Conservation (phyloP, 2,888 invertebrate genomes). For the Drosophila falleni region DNA sequence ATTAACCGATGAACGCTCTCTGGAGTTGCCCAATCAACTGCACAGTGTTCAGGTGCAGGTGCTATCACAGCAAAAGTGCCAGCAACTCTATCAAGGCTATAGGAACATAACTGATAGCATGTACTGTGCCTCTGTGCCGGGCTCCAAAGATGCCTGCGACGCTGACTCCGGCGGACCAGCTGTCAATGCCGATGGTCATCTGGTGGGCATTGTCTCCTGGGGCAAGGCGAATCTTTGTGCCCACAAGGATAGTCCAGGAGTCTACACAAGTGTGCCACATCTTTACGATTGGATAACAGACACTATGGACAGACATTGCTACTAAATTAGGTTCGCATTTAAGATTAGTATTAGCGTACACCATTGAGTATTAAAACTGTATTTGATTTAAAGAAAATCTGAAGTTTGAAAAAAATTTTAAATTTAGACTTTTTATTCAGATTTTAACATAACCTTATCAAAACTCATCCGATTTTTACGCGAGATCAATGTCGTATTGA, state of each 20-base stretch:
- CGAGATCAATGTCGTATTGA: not conserved
- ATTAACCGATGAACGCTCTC: conserved; percentile 57
- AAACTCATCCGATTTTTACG: no score
- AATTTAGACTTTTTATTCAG: no score
- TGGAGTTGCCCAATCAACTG: conserved; percentile 68
- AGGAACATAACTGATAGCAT: conserved; percentile 70
- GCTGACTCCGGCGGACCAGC: conserved; percentile 85
- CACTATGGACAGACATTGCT: conserved; percentile 65
- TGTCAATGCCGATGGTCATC: conserved; percentile 62
- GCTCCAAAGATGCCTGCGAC: conserved; percentile 78
- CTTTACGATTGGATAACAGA: conserved; percentile 68
- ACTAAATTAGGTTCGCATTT: conserved; percentile 7
- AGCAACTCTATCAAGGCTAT: conserved; percentile 60
- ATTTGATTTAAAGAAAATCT: not conserved
- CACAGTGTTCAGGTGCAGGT: conserved; percentile 73
- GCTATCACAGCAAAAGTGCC: conserved; percentile 54
- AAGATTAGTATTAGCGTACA: conserved; percentile 7
- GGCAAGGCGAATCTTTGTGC: conserved; percentile 76
- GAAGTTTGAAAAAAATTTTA: no score
- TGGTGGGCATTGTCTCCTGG: conserved; percentile 90
- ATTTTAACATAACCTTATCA: no score
- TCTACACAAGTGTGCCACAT: conserved; percentile 86
- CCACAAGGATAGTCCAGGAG: conserved; percentile 89
- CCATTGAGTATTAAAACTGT: conserved; percentile 42
- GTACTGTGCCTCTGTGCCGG: conserved; percentile 77